Base-by-base conservation (phyloP, 2,113 vertebrate species). In the Antennarius striatus region DNA sequence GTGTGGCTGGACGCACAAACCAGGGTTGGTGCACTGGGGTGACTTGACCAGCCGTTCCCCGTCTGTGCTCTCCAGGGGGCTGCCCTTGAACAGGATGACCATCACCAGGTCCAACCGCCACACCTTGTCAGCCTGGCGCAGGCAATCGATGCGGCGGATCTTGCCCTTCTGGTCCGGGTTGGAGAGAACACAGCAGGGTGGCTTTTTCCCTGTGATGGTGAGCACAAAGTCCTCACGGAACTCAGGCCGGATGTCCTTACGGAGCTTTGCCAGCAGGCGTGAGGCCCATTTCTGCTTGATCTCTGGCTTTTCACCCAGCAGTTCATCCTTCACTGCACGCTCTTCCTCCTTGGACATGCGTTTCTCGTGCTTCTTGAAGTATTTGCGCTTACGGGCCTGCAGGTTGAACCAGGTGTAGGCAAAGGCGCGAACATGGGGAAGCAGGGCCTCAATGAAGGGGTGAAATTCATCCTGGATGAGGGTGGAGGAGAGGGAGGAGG, bases 21-120 rank as follows among this genome's bases (percentile, higher is more conserved):
- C 94, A 85, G 94, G 96, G 92, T 98, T 98, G 94, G 95, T 95
- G 94, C 96, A 98, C 89, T 98, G 96, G 84, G 96, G 95, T 71
- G 96, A 97, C 93, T 98, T 97, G 94, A 96, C 95, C 86, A 98
- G 96, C 83, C 96, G 94, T 73, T 98, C 96, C 79, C 96, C 96
- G 84, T 98, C 96, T 84, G 96, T 98, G 95, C 96, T 98, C 95
- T 98, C 96, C 92, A 98, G 93, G 68, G 96, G 96, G 89, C 96
- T 98, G 91, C 96, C 96, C 95, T 98, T 98, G 93, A 98, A 98
- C 89, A 98, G 94, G 95, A 98, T 98, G 94, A 98, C 96, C 96
- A 98, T 98, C 90, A 98, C 96, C 93, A 98, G 95, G 94, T 98
- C 96, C 95, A 98, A 94, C 83, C 96, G 94, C 96, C 96, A 98